These are phyloP conservation scores for Sinopyrophorus schimmeli DNA, from an alignment of 2,888 invertebrate species.

Conservation along the genomic window DNA sequence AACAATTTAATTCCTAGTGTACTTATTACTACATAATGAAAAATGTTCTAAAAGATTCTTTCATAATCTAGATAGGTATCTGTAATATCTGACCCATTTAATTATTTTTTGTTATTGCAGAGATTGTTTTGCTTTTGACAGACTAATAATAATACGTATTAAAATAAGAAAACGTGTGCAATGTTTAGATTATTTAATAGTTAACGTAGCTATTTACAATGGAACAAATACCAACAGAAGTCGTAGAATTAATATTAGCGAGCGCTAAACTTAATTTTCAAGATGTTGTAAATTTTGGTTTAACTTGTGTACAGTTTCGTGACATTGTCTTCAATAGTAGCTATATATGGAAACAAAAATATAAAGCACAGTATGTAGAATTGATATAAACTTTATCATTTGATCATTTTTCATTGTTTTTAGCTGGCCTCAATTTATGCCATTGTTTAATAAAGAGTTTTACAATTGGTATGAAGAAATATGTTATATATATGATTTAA, in stretches of 20 bases:
- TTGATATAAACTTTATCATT: background rate
- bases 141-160: too few species aligned
- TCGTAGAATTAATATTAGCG: slow-evolving; percentile 48
- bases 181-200: background rate
- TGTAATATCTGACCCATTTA: too few species aligned
- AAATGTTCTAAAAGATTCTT: background rate
- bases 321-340: slow-evolving; percentile 56
- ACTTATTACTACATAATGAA: background rate
- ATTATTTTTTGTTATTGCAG: too few species aligned
- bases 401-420: slow-evolving; percentile 13
- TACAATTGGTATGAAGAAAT: slow-evolving; percentile 53
- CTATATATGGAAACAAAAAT: slow-evolving; percentile 57
- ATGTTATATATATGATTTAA: slow-evolving; percentile 46
- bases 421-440: slow-evolving; percentile 55
- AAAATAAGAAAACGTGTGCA: too few species aligned
- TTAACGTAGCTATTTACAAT: slow-evolving; percentile 33
- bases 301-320: slow-evolving; percentile 59
- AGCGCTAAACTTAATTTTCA: slow-evolving; percentile 41
- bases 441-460: slow-evolving; percentile 47
- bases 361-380: slow-evolving; percentile 52
- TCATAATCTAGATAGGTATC: background rate
- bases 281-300: slow-evolving; percentile 60
- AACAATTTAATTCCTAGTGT: too few species aligned
- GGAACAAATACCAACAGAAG: slow-evolving; percentile 49
- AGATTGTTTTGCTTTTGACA: too few species aligned